A percentile compares a stretch with the other conserved stretches of the same genome.
Conservation (phyloP, 2,797 vertebrate species). For the Rhadinocentrus ornatus region DNA sequence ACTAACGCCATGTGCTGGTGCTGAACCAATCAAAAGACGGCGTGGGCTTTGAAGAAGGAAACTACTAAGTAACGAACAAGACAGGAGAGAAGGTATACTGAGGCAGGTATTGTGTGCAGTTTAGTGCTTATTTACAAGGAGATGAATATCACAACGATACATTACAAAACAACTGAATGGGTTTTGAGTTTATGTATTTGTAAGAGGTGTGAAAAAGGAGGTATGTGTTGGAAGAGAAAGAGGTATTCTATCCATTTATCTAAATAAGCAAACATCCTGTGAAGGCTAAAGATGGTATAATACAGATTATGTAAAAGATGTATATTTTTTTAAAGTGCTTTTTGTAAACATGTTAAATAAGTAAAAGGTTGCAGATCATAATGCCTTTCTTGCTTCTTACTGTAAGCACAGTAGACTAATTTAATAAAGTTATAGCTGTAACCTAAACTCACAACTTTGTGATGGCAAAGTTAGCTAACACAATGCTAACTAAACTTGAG, state of each 20-base stretch:
- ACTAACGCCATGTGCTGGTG: conserved; percentile 11
- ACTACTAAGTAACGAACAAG: not conserved
- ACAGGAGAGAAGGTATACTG: not conserved
- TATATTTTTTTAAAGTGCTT: conserved; percentile 10
- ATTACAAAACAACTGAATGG: conserved; percentile 27
- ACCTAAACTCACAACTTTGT: not conserved
- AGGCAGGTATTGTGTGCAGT: conserved; percentile 35
- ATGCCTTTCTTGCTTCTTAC: not conserved
- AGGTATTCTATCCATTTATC: conserved; percentile 50
- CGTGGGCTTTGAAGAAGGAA: conserved; percentile 20
- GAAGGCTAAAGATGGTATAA: conserved; percentile 2
- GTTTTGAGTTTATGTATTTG: conserved; percentile 18
- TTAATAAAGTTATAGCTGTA: not conserved
- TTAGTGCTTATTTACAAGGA: conserved; percentile 8
- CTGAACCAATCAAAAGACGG: conserved; percentile 33
- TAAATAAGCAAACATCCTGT: conserved; percentile 10
- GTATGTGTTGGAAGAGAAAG: conserved; percentile 48
- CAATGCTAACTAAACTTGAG: not conserved
- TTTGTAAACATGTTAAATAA: conserved; percentile 1
- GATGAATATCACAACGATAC: conserved; percentile 24
- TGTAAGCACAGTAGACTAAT: not conserved
- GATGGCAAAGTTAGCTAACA: not conserved
- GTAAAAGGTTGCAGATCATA: fast-evolving
- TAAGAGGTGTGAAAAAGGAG: conserved; percentile 65
- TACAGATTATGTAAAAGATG: not conserved